Base-by-base conservation (phyloP, 2,797 vertebrate species). In the Centropyge bicolor region DNA sequence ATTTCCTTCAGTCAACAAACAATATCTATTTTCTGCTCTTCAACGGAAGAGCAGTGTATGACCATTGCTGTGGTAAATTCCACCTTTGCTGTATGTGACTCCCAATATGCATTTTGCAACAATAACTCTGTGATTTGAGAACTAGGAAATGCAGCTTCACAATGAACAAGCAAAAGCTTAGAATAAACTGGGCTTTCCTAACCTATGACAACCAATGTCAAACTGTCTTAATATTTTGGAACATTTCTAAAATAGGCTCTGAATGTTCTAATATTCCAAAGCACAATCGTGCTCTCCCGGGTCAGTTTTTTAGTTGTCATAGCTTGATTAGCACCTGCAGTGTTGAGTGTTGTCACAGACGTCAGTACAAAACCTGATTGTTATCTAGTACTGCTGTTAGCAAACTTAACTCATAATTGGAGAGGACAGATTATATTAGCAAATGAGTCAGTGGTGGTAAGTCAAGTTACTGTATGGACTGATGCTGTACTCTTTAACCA, bases 1-100 rank as follows among this genome's bases (percentile, higher is more conserved):
- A 83, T 85, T 89, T 90, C 86, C 70, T 74, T 71, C 63, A 56
- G 74, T 80, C 51, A 36, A 57, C 45, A 48, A 85, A 82, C 80
- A 88, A 70, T 68, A 84, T 76, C 72, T 22, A 38, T 67, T 46
- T 70, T 71, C 8, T 35, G 22, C 20, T 64, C 35, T 17, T 65
- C 6, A 77, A 64, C 63, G 81, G 65, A 45, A 3, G 61, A 64
- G 31, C 24, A 61, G 67, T 67, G 57, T 70, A 38, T 6, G 5
- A 7, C 19, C 35, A 55, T 17, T 8, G 12, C n/a, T 63, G 38
- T 14, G 52, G 73, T 52, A 46, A 68, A 79, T 73, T 56, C 20
- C 36, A 35, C 36, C 27, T 27, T 66, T 17, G 0, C 0, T 43
- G 35, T 19, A 36, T 22, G 11, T 59, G 5, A 63, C 52, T 75